Percentiles rank a stretch among this genome's conserved stretches.
phyloP scores from a whole-genome alignment of 2,888 invertebrate species.

The Ypsolopha scabrella region DNA sequence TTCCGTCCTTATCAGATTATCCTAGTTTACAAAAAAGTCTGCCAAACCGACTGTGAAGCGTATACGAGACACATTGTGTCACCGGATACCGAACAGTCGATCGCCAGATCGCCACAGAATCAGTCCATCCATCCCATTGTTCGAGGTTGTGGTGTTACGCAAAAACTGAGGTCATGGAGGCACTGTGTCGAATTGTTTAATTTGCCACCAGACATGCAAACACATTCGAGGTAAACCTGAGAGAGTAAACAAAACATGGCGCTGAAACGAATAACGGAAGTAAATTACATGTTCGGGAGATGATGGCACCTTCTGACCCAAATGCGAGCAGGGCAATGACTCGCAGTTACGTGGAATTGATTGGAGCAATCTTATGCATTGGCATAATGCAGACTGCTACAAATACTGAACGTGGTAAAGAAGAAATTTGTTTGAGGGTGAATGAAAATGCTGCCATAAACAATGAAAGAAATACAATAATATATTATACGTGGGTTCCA shows the following conservation, averaged over 20 bases:
- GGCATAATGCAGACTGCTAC: too few relatives aligned
- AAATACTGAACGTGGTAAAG: too few relatives aligned
- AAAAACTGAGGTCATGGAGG: constrained; percentile 13
- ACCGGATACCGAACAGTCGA: constrained; percentile 7
- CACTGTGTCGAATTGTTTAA: constrained; percentile 6
- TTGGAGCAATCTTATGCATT: too few relatives aligned
- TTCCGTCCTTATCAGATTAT: not conserved
- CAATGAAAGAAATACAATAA: too few relatives aligned
- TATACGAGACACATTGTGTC: not conserved
- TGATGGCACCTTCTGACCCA: too few relatives aligned
- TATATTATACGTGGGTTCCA: too few relatives aligned
- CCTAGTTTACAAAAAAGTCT: constrained; percentile 1
- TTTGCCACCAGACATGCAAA: constrained; percentile 1
- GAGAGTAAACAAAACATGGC: not conserved
- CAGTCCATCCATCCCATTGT: constrained; percentile 36
- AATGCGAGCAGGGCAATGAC: too few relatives aligned
- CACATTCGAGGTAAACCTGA: not conserved
- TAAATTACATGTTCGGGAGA: too few relatives aligned
- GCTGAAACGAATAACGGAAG: too few relatives aligned
- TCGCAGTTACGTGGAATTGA: too few relatives aligned
- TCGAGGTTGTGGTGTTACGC: constrained; percentile 19
- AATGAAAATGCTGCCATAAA: too few relatives aligned
- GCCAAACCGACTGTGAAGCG: not conserved
- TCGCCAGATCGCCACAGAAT: constrained; percentile 20
- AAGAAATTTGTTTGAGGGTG: too few relatives aligned